phyloP scores from a whole-genome alignment of 2,888 invertebrate genomes.

The Apantesis nais region DNA sequence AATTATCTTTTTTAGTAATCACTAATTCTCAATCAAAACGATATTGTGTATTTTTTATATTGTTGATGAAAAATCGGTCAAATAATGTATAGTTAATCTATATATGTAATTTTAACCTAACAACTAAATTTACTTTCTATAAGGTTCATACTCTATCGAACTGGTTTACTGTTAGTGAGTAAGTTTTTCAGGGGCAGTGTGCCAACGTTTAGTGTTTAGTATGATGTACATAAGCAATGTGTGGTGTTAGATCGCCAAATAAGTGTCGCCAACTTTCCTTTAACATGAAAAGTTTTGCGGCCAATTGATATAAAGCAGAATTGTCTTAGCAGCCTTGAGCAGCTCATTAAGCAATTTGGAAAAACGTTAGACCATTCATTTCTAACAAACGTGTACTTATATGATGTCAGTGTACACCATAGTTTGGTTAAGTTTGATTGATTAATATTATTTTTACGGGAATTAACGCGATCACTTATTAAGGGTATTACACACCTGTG shows the following conservation, averaged over 20 bases:
- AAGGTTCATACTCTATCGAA: background rate
- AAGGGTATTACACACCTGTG: no score
- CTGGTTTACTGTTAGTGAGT: background rate
- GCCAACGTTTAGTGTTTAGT: background rate
- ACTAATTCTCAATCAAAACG: no score
- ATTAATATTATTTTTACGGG: no score
- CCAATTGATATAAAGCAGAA: background rate
- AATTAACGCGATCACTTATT: no score
- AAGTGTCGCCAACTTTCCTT: background rate
- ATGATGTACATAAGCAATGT: background rate
- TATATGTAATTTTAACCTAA: background rate
- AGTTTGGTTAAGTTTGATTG: no score
- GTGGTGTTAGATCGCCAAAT: background rate
- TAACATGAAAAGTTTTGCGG: background rate
- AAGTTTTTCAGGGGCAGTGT: background rate
- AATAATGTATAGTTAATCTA: no score
- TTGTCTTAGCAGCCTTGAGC: background rate
- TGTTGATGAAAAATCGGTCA: no score
- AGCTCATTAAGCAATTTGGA: background rate
- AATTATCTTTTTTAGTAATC: no score
- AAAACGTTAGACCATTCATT: background rate
- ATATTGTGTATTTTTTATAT: no score
- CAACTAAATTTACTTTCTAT: background rate
- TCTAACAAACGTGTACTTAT: background rate
- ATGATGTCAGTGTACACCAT: no score